Conservation (phyloP, 2,888 invertebrate species). For the Drosophila paranaensis region DNA sequence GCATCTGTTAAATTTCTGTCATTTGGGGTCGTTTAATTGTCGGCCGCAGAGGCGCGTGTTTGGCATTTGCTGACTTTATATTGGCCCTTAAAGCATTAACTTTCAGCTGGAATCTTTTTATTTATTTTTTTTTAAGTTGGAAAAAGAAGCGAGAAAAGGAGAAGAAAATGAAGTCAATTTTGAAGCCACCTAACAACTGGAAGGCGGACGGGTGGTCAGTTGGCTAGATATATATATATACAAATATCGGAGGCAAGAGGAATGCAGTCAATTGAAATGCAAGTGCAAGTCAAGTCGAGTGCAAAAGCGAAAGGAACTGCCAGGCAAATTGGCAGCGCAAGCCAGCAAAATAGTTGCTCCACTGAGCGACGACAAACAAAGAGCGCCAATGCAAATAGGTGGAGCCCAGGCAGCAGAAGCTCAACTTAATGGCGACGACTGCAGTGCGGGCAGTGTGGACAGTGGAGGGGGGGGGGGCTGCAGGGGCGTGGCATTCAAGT, state of each 20-base stretch:
- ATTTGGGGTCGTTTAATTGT: conserved; percentile 55
- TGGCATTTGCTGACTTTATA: conserved; percentile 39
- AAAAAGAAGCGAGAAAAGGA: conserved; percentile 31
- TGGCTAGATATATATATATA: not conserved
- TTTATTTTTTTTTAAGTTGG: conserved; percentile 25
- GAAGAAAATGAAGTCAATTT: conserved; percentile 54
- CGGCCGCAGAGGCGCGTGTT: conserved; percentile 41
- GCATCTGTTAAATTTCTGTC: conserved; percentile 45
- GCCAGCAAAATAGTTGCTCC: conserved; percentile 71
- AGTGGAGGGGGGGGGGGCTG: not conserved
- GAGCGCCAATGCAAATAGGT: conserved; percentile 48
- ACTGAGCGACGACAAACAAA: conserved; percentile 67
- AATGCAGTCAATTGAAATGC: conserved; percentile 72
- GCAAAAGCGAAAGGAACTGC: conserved; percentile 52
- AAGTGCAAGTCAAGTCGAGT: conserved; percentile 54
- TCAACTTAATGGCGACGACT: conserved; percentile 11
- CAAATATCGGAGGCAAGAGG: conserved; percentile 23
- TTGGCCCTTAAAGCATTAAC: conserved; percentile 39
- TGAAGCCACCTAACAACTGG: conserved; percentile 6
- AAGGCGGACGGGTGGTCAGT: conserved; percentile 6
- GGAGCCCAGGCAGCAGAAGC: not conserved
- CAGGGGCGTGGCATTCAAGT: conserved; percentile 11
- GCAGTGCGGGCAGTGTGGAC: not conserved
- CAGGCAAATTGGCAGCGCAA: conserved; percentile 74
- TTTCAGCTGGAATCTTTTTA: conserved; percentile 4